Conservation (phyloP, 35 echinoderm and acorn worm species). For the Ophioderma brevispina region DNA sequence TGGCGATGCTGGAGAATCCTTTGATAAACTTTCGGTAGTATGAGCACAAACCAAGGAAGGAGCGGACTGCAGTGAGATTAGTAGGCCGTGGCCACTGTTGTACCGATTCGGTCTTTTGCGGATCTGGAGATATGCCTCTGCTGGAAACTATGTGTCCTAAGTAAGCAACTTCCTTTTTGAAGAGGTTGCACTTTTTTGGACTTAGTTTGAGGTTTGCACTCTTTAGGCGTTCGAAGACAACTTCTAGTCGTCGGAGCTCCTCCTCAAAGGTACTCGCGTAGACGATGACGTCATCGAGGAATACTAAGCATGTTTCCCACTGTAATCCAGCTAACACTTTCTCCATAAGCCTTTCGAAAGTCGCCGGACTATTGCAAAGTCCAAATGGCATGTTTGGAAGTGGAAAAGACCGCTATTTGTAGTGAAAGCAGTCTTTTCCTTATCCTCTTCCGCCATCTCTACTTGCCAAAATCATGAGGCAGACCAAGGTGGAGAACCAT, state of each 20-base stretch:
- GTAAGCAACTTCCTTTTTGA: constrained; percentile 42
- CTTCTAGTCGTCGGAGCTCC: constrained; percentile 20
- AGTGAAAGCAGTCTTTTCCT: constrained; percentile 67
- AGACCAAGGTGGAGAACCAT: constrained; percentile 57
- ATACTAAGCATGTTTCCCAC: constrained; percentile 51
- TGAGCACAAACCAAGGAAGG: constrained; percentile 43
- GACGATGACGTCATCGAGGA: constrained; percentile 62
- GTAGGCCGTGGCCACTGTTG: constrained; percentile 48
- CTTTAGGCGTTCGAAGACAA: constrained; percentile 35
- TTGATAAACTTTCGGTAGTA: constrained; percentile 74
- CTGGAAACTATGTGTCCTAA: constrained; percentile 58
- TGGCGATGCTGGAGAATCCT: constrained; percentile 44
- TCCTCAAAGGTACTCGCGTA: constrained; percentile 47
- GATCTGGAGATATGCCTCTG: constrained; percentile 52
- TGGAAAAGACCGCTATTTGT: constrained; percentile 52
- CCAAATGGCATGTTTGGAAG: constrained; percentile 68
- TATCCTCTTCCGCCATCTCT: constrained; percentile 42
- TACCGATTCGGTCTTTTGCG: constrained; percentile 28
- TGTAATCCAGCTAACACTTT: constrained; percentile 56
- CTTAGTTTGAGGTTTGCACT: constrained; percentile 39
- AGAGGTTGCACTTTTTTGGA: constrained; percentile 63
- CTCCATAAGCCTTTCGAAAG: constrained; percentile 72
- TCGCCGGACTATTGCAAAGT: constrained; percentile 70
- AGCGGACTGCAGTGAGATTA: constrained; percentile 40
- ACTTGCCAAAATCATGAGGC: constrained; percentile 32